Conservation (phyloP, 2,888 invertebrate species). For the Caenorhabditis sp. region DNA sequence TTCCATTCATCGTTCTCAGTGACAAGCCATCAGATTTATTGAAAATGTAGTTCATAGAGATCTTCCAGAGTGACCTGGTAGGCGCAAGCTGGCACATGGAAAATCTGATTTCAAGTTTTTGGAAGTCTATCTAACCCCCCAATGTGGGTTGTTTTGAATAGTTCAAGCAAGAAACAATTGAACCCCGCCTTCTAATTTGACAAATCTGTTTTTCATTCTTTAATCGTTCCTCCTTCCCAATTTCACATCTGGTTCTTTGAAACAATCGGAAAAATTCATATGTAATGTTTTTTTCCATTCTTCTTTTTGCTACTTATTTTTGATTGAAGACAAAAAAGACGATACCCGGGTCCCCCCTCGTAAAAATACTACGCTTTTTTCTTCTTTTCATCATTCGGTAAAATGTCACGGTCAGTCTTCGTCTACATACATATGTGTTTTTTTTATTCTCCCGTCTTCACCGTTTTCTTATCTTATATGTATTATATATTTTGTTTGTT, state of each 20-base stretch:
- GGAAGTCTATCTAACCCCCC: too few relatives aligned
- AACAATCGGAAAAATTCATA: background rate
- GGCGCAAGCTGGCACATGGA: too few relatives aligned
- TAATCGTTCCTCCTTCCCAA: background rate
- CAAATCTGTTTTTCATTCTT: background rate
- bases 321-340: background rate
- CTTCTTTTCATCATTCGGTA: background rate
- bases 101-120: too few relatives aligned
- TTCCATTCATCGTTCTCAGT: too few relatives aligned
- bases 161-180: too few relatives aligned
- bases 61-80: too few relatives aligned
- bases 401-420: background rate
- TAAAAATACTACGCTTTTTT: background rate
- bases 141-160: too few relatives aligned
- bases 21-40: too few relatives aligned
- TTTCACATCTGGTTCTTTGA: background rate
- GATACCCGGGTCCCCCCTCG: background rate
- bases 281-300: background rate
- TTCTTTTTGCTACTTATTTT: background rate
- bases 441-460: background rate
- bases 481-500: background rate
- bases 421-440: background rate
- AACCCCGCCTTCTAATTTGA: background rate
- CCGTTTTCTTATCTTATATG: background rate
- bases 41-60: too few relatives aligned